Evolutionary conservation across 2,113 vertebrate genomes (phyloP), one percentile per base, ranked within the genome.

Genomic region (Callipepla californica): DNA sequence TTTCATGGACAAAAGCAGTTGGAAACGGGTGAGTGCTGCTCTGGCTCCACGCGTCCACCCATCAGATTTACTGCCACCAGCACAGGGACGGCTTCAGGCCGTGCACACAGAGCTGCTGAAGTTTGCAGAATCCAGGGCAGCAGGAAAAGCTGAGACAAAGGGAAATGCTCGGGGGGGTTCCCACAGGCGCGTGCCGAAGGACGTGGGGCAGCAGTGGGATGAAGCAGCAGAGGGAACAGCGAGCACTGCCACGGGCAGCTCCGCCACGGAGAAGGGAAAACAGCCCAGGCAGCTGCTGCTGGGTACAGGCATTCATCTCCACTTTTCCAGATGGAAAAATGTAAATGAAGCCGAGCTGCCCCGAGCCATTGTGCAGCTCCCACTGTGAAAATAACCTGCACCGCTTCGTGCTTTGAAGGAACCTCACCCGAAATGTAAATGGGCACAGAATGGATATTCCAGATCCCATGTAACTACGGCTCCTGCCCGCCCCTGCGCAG

Each of bases 331-430:
- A 96, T 94, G 96, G 96, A 95, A 97, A 96, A 95, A 96, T 94
- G 95, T 93, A 95, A 96, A 97, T 96, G 91, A 95, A 95, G 76
- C 93, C 34, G 93, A 94, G 93, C 69, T 86, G 93, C 92, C 87
- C 85, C 45, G 9, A 94, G 92, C 84, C 93, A 86, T 92, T 95
- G 93, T 96, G 93, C 95, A 95, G 92, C 89, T 93, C 95, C 93
- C 72, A 67, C 96, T 92, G 94, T 91, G 95, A 95, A 97, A 97
- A 97, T 92, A 96, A 96, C 94, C 96, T 73, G 45, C 82, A 58
- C 94, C 90, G 91, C 94, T 96, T 57, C 90, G 87, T 91, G 92
- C 78, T 62, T 95, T 92, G 78, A 87, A 96, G 92, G 85, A 94
- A 89, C 50, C 81, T 92, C 85, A 84, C 85, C 78, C 61, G 93